Percentiles rank a stretch among this genome's conserved stretches.
Evolutionary conservation across 2,113 vertebrate genomes (phyloP).

Genomic region (Neodon shergylaensis): DNA sequence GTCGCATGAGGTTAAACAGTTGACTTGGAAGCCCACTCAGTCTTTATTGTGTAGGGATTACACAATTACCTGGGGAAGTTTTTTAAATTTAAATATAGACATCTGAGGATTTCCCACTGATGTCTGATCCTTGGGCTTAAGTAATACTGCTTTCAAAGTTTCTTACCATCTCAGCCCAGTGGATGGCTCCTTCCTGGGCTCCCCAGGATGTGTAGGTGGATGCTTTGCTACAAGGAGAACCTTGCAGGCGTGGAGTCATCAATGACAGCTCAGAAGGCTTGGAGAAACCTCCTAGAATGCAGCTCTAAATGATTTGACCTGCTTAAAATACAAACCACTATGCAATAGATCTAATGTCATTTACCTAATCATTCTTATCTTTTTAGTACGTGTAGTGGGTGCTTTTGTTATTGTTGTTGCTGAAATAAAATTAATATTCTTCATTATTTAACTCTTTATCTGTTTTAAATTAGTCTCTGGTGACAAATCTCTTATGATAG

Average conservation of each 20-base stretch:
- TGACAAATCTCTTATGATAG: background rate
- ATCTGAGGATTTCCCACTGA: background rate
- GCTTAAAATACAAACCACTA: background rate
- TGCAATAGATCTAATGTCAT: background rate
- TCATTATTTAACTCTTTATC: constrained; percentile 6
- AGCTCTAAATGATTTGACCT: background rate
- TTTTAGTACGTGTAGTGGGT: background rate
- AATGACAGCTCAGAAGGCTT: background rate
- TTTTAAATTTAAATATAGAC: background rate
- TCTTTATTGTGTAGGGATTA: background rate
- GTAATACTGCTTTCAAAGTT: background rate
- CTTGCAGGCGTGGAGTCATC: background rate
- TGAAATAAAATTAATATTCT: constrained; percentile 46
- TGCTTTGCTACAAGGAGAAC: background rate
- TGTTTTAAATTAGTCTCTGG: constrained; percentile 26
- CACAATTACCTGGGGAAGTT: background rate
- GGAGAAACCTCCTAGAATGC: background rate
- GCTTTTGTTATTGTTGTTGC: background rate
- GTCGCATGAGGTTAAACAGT: background rate
- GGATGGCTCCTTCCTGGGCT: background rate
- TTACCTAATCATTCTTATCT: background rate
- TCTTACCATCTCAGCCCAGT: background rate
- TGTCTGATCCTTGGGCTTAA: background rate
- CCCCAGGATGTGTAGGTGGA: background rate
- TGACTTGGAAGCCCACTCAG: background rate